Evolutionary conservation across 2,888 invertebrate genomes (phyloP), one percentile per base, ranked within the genome.

Genomic region (Drosophila mercatorum): DNA sequence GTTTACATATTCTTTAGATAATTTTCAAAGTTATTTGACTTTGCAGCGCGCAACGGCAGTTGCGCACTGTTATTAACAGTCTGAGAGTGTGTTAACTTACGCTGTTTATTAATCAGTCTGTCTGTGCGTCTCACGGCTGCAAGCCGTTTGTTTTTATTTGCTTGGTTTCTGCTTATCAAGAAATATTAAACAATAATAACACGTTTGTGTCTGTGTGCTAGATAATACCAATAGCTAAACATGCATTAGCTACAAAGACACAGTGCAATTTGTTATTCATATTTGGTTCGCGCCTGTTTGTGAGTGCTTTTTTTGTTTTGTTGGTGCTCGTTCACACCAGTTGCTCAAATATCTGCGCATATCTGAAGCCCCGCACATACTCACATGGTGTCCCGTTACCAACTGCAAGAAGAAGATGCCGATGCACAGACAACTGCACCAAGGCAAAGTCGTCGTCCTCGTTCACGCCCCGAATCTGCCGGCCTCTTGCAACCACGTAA

Each of bases 401-500:
- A 64, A 11, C 51, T 74, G 11, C 81, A 84, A 34, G 62, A 68
- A 17, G 76, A 80, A 44, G 75, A 78, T 53, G 71, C 43, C 17
- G 70, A 43, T 26, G 58, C 38, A 51, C 36, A 34, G 22, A 58
- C 55, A 62, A 8, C 51, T 52, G 41, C 58, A n/a, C 41, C 62
- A 14, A 41, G 41, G 14, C 65, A 44, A 28, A 67, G 51, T 28
- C 72, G 68, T 34, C 73, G 70, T 28, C 72, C 68, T 3, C 72
- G 68, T 14, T 68, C 73, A 62, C 89, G 81, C 53, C 76, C 61
- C 60, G 90, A 91, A 47, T 70, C 63, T 53, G 41, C 88, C 57
- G 89, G 81, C 44, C 75, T 91, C 31, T 67, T 91, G 14, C 81
- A 72, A 62, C 52, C 72, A 46, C 68, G 91, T 91, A 68, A 91